These are phyloP conservation scores for Sebastes umbrosus DNA, from an alignment of 2,797 vertebrate species.

Conservation along the genomic window DNA sequence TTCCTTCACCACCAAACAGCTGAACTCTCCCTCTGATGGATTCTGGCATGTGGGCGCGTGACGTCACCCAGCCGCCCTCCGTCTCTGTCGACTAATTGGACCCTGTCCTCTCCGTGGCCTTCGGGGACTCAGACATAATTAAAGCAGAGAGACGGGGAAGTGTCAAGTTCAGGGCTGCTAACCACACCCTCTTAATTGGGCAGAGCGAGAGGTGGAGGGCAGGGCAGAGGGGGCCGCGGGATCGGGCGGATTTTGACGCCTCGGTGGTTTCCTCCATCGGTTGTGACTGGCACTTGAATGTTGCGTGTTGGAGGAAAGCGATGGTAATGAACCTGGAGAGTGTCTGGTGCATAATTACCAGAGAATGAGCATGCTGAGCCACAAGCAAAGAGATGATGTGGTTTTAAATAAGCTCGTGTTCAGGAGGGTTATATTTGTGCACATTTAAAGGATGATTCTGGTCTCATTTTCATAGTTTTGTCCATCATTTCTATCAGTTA, in stretches of 20 bases:
- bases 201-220: conserved; percentile 51
- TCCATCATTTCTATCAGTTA: neutral
- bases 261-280: conserved; percentile 23
- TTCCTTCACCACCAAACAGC: conserved; percentile 26
- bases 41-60: conserved; percentile 24
- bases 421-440: neutral
- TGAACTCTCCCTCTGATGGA: conserved; percentile 37
- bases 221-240: conserved; percentile 31
- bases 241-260: conserved; percentile 39
- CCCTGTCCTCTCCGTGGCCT: conserved; percentile 58
- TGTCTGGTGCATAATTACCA: conserved; percentile 54
- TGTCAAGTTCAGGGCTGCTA: conserved; percentile 60
- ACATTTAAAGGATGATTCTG: neutral
- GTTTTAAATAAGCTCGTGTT: conserved; percentile 17
- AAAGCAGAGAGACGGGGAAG: conserved; percentile 55
- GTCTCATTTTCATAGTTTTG: neutral
- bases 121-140: conserved; percentile 67
- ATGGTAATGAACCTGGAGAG: conserved; percentile 62
- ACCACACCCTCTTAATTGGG: conserved; percentile 76
- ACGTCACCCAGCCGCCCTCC: conserved; percentile 34
- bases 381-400: conserved; percentile 36
- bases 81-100: conserved; percentile 65
- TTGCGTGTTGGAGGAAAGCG: conserved; percentile 33
- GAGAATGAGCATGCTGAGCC: conserved; percentile 34
- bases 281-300: conserved; percentile 59